phyloP scores from a whole-genome alignment of 2,888 invertebrate species.

The Torymus auratus region DNA sequence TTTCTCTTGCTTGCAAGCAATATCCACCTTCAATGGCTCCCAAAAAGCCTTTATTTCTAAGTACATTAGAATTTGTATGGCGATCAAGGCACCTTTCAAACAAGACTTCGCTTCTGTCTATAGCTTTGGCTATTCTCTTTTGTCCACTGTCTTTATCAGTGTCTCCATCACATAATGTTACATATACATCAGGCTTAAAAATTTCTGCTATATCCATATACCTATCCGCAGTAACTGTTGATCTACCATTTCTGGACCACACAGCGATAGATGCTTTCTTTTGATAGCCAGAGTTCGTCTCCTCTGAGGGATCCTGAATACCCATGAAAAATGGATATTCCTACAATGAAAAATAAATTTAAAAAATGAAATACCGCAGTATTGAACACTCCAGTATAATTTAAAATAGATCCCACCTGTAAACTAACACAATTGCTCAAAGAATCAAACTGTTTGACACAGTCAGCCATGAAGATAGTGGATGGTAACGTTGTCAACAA shows the following conservation, averaged over 20 bases:
- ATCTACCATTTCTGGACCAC: constrained; percentile 88
- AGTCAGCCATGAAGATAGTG: constrained; percentile 82
- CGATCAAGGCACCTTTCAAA: constrained; percentile 84
- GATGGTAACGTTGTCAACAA: constrained; percentile 86
- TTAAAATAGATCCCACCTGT: too few relatives aligned
- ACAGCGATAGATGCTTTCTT: constrained; percentile 84
- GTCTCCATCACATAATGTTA: constrained; percentile 88
- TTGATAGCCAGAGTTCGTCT: constrained; percentile 85
- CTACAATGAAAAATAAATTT: constrained; percentile 64
- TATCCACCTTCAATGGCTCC: constrained; percentile 88
- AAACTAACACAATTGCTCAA: constrained; percentile 82
- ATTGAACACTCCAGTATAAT: too few relatives aligned
- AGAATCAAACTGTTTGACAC: constrained; percentile 81
- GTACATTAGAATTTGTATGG: constrained; percentile 80
- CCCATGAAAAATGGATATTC: constrained; percentile 79
- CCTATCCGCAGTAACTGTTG: constrained; percentile 81
- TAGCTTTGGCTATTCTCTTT: constrained; percentile 85
- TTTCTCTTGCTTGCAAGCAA: constrained; percentile 81
- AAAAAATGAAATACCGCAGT: too few relatives aligned
- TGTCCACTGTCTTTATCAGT: constrained; percentile 82
- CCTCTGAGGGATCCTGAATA: constrained; percentile 84
- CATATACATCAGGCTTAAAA: constrained; percentile 89
- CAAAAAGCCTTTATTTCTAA: constrained; percentile 79
- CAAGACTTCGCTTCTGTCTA: constrained; percentile 83
- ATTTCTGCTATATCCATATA: constrained; percentile 88